Evolutionary conservation across 2,797 vertebrate species (phyloP).

Genomic region (Chelon labrosus): DNA sequence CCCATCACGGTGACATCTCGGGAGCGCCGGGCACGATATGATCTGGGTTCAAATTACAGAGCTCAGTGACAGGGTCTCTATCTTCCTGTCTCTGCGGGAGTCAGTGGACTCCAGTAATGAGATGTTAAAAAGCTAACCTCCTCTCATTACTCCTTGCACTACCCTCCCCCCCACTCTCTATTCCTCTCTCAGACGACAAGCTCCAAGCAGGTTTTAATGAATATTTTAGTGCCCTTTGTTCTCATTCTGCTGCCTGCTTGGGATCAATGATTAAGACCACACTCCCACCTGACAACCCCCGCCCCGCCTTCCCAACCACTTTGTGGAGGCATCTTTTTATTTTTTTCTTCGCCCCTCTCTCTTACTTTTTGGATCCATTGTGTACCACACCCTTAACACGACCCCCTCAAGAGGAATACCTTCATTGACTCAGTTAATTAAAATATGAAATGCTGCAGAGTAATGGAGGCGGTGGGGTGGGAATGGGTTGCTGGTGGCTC

Average conservation of each 20-base stretch:
- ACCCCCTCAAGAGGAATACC: conserved; percentile 48
- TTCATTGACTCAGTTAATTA: conserved; percentile 77
- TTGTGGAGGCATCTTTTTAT: conserved; percentile 22
- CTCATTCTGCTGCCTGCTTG: conserved; percentile 76
- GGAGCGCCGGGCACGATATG: conserved; percentile 39
- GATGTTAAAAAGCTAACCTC: conserved; percentile 78
- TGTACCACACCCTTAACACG: conserved; percentile 24
- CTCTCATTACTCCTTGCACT: conserved; percentile 69
- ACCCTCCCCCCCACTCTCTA: conserved; percentile 28
- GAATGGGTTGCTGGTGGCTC: conserved; percentile 2
- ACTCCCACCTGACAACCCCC: conserved; percentile 53
- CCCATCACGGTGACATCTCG: conserved; percentile 37
- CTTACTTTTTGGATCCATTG: conserved; percentile 41
- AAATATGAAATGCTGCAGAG: conserved; percentile 69
- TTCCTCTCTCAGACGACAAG: conserved; percentile 64
- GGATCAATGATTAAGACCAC: conserved; percentile 80
- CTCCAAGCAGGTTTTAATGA: conserved; percentile 85
- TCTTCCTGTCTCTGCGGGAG: conserved; percentile 61
- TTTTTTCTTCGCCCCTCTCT: background rate
- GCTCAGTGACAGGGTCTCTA: conserved; percentile 57
- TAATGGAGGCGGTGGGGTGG: conserved; percentile 29
- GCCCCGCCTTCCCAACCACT: conserved; percentile 42
- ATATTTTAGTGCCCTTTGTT: conserved; percentile 86
- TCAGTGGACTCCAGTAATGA: conserved; percentile 73
- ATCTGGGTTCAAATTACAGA: conserved; percentile 63